Evolutionary conservation across 2,113 vertebrate genomes (phyloP), one percentile per base, ranked within the genome.

Genomic region (Galeopterus variegatus): DNA sequence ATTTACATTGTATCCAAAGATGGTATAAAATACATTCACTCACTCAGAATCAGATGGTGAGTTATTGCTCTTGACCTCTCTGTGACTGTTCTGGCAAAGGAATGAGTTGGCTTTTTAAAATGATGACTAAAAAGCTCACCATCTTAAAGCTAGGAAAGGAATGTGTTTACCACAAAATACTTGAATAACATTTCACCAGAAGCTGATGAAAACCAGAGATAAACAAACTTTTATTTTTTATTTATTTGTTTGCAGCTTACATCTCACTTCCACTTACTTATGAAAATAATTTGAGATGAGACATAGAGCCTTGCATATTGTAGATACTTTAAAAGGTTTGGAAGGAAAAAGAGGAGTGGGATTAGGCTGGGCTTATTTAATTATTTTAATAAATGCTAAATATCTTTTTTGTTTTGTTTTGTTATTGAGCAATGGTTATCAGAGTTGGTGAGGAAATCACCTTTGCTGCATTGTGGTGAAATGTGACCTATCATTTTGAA

Each of bases 1-100:
- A 96, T 96, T 90, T 96, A 79, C 60, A 73, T 19, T 79, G 26
- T 56, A 54, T 24, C 94, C 88, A 79, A 93, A 97, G 89, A 95
- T 96, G 95, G 65, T 83, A 92, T 81, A 56, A 96, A 93, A 76
- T 54, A 84, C 36, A 58, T 62, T 87, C 65, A 62, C 50, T 85
- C 17, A n/a, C 31, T 91, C 31, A 95, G 62, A 91, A 92, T 72
- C 69, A 93, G 72, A 62, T 75, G 64, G 41, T 94, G 87, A 94
- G 45, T 91, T 94, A 86, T 83, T 85, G 58, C 18, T 65, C 77
- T 94, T 94, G 81, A 72, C 28, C 8, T 89, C 56, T 79, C n/a
- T 54, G 2, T 48, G 56, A 93, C 50, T 77, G 62, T 69, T 93
- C 62, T n/a, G 70, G 60, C 73, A 41, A 94, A 90, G 28, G 14